These are phyloP conservation scores for Drosophila watanabei DNA, from an alignment of 1,140 invertebrate genomes.

Conservation along the genomic window DNA sequence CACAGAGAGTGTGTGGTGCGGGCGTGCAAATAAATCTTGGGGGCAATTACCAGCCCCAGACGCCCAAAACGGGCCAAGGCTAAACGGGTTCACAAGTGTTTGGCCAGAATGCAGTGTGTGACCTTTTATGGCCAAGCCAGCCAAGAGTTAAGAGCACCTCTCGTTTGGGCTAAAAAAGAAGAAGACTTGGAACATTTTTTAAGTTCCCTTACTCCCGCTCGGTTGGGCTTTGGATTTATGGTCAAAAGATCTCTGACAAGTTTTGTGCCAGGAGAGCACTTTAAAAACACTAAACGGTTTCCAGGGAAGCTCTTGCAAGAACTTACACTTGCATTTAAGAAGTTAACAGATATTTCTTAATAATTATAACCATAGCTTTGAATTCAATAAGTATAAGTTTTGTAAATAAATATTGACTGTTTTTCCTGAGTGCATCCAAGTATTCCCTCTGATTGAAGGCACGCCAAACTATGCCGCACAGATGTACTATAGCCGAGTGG, in stretches of 20 bases:
- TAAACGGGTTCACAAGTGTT: conserved; percentile 66
- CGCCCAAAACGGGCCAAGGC: conserved; percentile 62
- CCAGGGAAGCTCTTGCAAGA: conserved; percentile 36
- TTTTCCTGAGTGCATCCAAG: conserved; percentile 12
- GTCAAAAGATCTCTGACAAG: conserved; percentile 57
- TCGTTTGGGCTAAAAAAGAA: conserved; percentile 5
- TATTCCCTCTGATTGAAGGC: conserved; percentile 68
- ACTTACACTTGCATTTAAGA: conserved; percentile 3
- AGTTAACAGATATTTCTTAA: neutral
- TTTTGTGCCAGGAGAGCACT: conserved; percentile 52
- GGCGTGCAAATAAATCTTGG: conserved; percentile 82
- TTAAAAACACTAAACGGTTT: conserved; percentile 71
- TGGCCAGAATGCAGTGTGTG: conserved; percentile 53
- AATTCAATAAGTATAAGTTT: neutral
- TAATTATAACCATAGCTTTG: neutral
- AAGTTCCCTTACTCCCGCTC: conserved; percentile 51
- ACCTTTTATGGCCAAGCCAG: conserved; percentile 56
- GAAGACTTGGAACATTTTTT: conserved; percentile 56
- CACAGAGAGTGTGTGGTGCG: conserved; percentile 36
- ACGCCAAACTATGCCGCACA: conserved; percentile 60
- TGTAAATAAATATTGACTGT: neutral
- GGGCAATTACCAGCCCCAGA: conserved; percentile 66
- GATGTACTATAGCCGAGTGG: conserved; percentile 15
- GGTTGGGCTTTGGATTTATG: conserved; percentile 55
- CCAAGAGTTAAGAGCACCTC: conserved; percentile 26